A percentile compares a stretch with the other conserved stretches of the same genome.
Conservation (phyloP, 2,113 vertebrate genomes). For the Zapornia atra region DNA sequence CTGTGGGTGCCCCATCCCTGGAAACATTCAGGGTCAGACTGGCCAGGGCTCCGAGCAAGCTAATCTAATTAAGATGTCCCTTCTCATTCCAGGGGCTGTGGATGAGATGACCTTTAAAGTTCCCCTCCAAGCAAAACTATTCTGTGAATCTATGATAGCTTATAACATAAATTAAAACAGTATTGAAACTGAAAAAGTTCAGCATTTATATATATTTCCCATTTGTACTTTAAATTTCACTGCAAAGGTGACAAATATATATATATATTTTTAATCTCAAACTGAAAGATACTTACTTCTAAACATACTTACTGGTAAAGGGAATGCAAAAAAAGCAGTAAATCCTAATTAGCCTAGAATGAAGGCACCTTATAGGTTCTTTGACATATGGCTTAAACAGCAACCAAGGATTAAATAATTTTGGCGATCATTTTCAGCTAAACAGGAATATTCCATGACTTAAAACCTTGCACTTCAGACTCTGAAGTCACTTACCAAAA, state of each 20-base stretch:
- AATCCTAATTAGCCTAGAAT: slow-evolving; percentile 11
- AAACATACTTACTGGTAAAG: not conserved
- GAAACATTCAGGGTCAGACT: not conserved
- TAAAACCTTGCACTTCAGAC: not conserved
- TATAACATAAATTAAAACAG: not conserved
- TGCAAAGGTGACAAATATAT: not conserved
- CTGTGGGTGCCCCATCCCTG: rapidly evolving
- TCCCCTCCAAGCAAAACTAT: not conserved
- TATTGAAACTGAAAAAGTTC: not conserved
- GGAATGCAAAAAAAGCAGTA: not conserved
- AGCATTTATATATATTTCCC: not conserved
- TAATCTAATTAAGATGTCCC: not conserved
- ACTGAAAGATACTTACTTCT: not conserved
- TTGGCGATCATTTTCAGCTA: not conserved
- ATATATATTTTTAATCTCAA: not conserved
- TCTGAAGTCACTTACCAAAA: not conserved
- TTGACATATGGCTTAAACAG: slow-evolving; percentile 11
- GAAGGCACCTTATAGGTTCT: not conserved
- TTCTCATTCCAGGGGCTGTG: not conserved
- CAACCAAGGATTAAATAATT: not conserved
- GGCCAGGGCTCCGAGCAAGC: not conserved
- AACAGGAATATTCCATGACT: not conserved
- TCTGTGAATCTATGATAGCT: not conserved
- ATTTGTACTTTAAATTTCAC: not conserved
- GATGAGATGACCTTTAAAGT: not conserved